A percentile compares a stretch with the other conserved stretches of the same genome.
These are phyloP conservation scores for cat (Felis catus) DNA, from an alignment of 2,113 vertebrate genomes.

Conservation along the genomic window DNA sequence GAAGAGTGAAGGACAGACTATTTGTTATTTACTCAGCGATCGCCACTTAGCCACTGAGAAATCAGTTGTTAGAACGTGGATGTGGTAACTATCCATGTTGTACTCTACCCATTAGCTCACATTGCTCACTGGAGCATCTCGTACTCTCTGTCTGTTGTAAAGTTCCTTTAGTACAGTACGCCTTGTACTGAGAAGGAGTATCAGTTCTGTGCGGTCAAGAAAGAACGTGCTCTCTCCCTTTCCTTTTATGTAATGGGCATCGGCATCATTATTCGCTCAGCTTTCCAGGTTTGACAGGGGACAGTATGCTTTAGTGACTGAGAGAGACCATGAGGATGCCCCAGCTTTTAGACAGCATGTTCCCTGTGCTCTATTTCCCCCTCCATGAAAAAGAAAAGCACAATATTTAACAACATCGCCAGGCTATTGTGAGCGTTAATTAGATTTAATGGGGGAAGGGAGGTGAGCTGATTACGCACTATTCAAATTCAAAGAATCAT, in stretches of 20 bases:
- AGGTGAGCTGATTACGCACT: constrained; percentile 54
- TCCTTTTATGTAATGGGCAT: neutral
- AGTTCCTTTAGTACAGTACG: neutral
- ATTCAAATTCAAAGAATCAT: constrained; percentile 67
- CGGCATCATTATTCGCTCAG: neutral
- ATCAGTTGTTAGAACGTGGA: neutral
- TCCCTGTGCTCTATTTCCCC: neutral
- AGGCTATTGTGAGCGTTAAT: constrained; percentile 74
- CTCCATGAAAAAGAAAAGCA: constrained; percentile 49
- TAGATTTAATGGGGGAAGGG: constrained; percentile 64
- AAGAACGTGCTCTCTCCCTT: neutral
- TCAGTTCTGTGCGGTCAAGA: neutral
- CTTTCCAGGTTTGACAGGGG: neutral
- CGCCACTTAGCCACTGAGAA: neutral
- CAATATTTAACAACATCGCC: constrained; percentile 67
- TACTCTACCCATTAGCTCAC: neutral
- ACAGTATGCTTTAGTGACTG: neutral
- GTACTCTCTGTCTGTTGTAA: neutral
- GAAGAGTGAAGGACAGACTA: neutral
- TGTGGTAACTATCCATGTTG: neutral
- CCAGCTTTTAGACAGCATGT: neutral
- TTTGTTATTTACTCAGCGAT: neutral
- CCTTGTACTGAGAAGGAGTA: neutral
- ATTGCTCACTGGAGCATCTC: neutral
- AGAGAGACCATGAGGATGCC: neutral